Evolutionary conservation across 2,888 invertebrate species (phyloP), one percentile per base, ranked within the genome.

Genomic region (Candidula unifasciata): DNA sequence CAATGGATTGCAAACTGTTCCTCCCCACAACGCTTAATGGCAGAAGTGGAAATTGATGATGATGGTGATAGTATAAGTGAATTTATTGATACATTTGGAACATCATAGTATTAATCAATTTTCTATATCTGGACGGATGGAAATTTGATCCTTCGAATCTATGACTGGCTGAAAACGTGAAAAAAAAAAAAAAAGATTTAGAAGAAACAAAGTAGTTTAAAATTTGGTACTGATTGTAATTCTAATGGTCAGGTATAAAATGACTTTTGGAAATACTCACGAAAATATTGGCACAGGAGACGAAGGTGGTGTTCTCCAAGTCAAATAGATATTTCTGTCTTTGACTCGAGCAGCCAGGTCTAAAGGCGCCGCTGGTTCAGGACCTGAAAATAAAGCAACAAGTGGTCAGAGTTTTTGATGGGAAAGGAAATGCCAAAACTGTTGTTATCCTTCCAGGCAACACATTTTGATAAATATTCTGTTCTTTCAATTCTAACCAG

Each of bases 301-400:
- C 68, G 87, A 88, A n/a, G 78, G n/a, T 3, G 93, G 92, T n/a
- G 91, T 89, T 35, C 87, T 84, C 93, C 93, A 93, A 13, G 96
- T 96, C 93, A 98, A 97, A 89, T 97, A 95, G 94, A 98, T 97
- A 89, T 97, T 97, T 94, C 97, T 97, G 94, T 96, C 96, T 89
- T 97, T 96, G 94, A 97, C 97, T 79, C 96, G 18, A n/a, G 98
- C 97, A 82, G 97, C 97, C 90, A 98, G 95, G 94, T 98, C 98
- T 89, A 96, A 95, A 54, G 98, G 98, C 78, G 97, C 96, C 91
- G 97, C 96, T 80, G 99, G 98, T 94, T 96, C 96, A 85, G 98
- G 97, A 94, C 98, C 98, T 98, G 93, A 57, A 91, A 86, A 64
- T 60, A 77, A 60, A 54, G 27, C 5, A 13, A 52, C 27, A n/a